phyloP scores from a whole-genome alignment of 92 coral and sea anemone genomes.

The Montipora capitata region DNA sequence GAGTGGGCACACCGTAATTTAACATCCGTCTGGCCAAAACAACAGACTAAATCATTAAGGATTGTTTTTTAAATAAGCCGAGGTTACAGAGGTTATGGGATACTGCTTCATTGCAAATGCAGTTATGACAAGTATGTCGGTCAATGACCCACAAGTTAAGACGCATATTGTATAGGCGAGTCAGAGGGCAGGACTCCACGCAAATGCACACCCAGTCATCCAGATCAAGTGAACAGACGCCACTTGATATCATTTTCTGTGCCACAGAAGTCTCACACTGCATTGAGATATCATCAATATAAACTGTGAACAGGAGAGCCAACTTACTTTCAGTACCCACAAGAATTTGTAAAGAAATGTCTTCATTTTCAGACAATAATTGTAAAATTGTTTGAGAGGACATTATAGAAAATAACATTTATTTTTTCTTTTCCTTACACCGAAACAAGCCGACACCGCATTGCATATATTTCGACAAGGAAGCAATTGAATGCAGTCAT shows the following conservation, averaged over 20 bases:
- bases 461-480: background rate
- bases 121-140: slow-evolving; percentile 48
- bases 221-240: background rate
- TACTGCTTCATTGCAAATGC: background rate
- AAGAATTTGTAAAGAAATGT: no score
- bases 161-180: slow-evolving; percentile 23
- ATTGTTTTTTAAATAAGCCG: slow-evolving; percentile 21
- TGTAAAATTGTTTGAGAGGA: background rate
- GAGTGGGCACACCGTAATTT: background rate
- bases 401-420: no score
- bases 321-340: no score
- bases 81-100: slow-evolving; percentile 31
- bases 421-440: no score
- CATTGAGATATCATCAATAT: no score
- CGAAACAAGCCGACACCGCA: background rate
- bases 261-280: background rate
- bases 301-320: no score
- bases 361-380: background rate
- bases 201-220: slow-evolving; percentile 1
- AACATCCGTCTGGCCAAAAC: background rate
- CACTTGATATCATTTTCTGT: background rate
- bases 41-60: background rate
- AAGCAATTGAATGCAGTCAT: background rate
- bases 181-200: slow-evolving; percentile 43
- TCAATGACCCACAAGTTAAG: slow-evolving; percentile 57